These are phyloP conservation scores for Labeo calbasu DNA, from an alignment of 2,797 vertebrate species.

Conservation along the genomic window DNA sequence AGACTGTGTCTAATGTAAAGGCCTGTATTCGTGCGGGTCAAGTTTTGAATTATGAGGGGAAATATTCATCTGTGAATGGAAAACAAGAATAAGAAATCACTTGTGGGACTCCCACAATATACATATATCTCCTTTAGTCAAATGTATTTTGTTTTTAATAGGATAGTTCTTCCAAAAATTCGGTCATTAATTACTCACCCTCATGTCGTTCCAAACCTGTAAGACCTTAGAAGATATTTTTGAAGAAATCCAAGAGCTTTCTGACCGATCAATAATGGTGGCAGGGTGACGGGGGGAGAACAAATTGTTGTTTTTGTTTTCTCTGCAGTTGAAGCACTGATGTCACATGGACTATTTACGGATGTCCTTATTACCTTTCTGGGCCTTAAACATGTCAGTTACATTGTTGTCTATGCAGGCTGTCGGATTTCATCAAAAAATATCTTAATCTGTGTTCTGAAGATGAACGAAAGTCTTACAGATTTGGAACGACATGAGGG, in stretches of 20 bases:
- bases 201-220: no score
- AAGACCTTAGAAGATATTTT: no score
- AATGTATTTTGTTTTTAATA: neutral
- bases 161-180: neutral
- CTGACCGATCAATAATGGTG: neutral
- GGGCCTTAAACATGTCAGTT: neutral
- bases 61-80: neutral
- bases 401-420: neutral
- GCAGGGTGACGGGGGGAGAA: no score
- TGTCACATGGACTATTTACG: no score
- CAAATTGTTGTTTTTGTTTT: no score
- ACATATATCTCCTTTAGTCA: neutral
- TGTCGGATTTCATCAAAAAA: neutral
- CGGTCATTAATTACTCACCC: neutral
- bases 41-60: neutral
- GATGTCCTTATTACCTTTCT: no score
- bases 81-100: neutral
- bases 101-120: neutral
- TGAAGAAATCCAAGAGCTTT: neutral
- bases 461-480: neutral
- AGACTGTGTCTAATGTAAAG: neutral
- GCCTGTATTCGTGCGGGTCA: neutral
- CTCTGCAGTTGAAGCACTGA: no score
- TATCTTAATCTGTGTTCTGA: neutral
- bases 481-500: neutral